Base-by-base conservation (phyloP, 2,888 invertebrate species). In the Dicranocentrus wangi region DNA sequence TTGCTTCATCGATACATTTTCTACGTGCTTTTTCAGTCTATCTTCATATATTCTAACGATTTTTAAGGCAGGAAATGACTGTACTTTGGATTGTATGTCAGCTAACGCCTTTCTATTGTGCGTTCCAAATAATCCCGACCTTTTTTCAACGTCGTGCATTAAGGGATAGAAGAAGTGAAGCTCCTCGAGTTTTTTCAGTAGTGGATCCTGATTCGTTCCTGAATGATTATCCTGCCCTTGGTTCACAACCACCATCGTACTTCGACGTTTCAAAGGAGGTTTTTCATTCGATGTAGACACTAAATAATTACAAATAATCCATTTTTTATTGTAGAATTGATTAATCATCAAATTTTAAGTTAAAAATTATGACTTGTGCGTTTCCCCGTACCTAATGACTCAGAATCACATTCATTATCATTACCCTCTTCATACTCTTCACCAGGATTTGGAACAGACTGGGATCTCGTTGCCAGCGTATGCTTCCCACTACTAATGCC, bases 241-340 rank as follows among this genome's bases (percentile, higher is more conserved):
- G 25, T 81, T 82, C 0, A 86, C 86, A 17, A 86, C 79, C 15
- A 84, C 70, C 66, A 86, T 68, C 1, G 86, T 84, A 51, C 83
- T 82, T 25, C 68, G 43, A 42, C 60, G 73, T 27, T 58, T 58
- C 10, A 25, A 25, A 27, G 58, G 58, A 8, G 19, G 10, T 21
- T 58, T 58, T 32, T 32, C 5, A 42, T 10, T 10, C 13, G 7
- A 7, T 42, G 42, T 3, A 51, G 19, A 51, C 15, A 15, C n/a
- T 8, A 51, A 19, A 13, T 58, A 21, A 19, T 21, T 2, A 58
- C 21, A 32, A 32, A 32, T 32, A 32, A 32, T 7, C 32, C 3
- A 32, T 32, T 10, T 7, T 7, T 32, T 7, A 32, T 32, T 7
- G 5, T 32, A 10, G 10, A 32, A n/a, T n/a, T n/a, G n/a, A n/a